Evolutionary conservation across 2,888 invertebrate species (phyloP), one percentile per base, ranked within the genome.

Genomic region (Synergus laeviventris): DNA sequence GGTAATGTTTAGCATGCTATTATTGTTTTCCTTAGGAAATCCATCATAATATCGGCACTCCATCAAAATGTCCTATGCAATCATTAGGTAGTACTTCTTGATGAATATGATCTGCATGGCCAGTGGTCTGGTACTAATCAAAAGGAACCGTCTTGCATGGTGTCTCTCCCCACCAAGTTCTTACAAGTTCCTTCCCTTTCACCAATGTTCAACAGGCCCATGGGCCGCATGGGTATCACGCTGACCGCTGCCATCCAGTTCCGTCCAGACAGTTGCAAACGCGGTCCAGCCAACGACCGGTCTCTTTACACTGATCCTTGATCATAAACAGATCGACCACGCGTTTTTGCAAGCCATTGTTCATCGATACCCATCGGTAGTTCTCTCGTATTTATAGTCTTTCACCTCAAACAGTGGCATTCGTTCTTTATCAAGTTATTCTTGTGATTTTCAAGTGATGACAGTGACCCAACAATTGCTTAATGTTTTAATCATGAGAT

Each of bases 241-340:
- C 81, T 78, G 84, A 81, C 79, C 77, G 74, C 76, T 78, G 76
- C 76, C 78, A 75, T 77, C 79, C 76, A 79, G 81, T 74, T 76
- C 74, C 82, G 79, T 78, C 78, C 81, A 82, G 83, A 84, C 86
- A 85, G 86, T 86, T 84, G 81, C 83, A 82, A 82, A 82, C 81
- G 83, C 82, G 86, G 84, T 86, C 85, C 85, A 86, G 86, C 81
- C 79, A 81, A 78, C 78, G 83, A 78, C 81, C 79, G 81, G 73
- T 81, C 79, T 49, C 49, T 14, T 76, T 45, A 64, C 39, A 61
- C 61, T 38, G 54, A 73, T 74, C 73, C 75, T 21, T 74, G 39
- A 76, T 74, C 75, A 74, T 75, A 78, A 78, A 74, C 73, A 45
- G 42, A 42, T 24, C 66, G 45, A 45, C 66, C 45, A 66, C 66